Conservation (phyloP, 2,113 vertebrate species). For the mouse (Mus musculus) region DNA sequence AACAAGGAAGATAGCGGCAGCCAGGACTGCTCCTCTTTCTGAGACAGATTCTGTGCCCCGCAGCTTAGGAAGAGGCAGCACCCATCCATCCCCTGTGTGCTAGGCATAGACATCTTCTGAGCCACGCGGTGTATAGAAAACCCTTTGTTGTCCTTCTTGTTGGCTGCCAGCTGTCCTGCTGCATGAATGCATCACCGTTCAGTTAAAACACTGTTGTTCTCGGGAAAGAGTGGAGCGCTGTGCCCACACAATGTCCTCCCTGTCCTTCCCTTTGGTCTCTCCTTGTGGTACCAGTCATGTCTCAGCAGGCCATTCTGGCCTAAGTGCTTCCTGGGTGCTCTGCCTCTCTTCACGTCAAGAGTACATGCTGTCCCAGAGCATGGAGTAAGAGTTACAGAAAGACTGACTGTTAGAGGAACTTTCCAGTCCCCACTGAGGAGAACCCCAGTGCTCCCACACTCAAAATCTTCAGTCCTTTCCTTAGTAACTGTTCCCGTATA, state of each 20-base stretch:
- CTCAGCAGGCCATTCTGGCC: background rate
- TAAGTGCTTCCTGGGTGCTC: background rate
- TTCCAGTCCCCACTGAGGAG: background rate
- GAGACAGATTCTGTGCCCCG: background rate
- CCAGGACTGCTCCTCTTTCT: background rate
- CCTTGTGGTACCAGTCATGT: slow-evolving; percentile 59
- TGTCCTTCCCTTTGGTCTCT: slow-evolving; percentile 6
- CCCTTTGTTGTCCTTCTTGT: slow-evolving; percentile 61
- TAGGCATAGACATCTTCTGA: background rate
- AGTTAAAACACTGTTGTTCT: background rate
- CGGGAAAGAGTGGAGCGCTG: background rate
- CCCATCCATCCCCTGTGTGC: background rate
- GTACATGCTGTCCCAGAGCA: fast-evolving
- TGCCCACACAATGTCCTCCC: slow-evolving; percentile 63
- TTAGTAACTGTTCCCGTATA: background rate
- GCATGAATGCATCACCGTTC: slow-evolving; percentile 54
- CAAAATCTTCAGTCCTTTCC: background rate
- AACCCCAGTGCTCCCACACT: background rate
- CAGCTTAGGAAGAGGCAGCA: background rate
- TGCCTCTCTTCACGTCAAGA: background rate
- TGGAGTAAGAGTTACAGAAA: background rate
- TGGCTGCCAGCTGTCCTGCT: slow-evolving; percentile 60
- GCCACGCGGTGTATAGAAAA: slow-evolving; percentile 29
- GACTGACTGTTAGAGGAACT: background rate
- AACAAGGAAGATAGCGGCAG: background rate